These are phyloP conservation scores for Mylabris sibirica DNA, from an alignment of 2,888 invertebrate genomes.

Conservation along the genomic window DNA sequence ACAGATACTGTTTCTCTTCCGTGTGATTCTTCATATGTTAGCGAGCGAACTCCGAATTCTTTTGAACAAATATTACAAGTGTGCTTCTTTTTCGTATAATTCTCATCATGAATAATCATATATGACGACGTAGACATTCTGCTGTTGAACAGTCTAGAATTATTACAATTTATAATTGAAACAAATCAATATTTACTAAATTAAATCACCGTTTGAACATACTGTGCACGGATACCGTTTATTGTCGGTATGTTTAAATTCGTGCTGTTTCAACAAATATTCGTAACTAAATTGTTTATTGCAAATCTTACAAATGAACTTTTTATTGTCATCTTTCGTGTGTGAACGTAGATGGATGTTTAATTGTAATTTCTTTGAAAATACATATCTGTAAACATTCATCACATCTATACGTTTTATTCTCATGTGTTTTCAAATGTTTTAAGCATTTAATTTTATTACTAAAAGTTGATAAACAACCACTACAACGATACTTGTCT, in stretches of 20 bases:
- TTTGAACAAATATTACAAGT: conserved; percentile 52
- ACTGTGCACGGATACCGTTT: conserved; percentile 55
- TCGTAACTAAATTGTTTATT: conserved; percentile 49
- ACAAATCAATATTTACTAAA: background rate
- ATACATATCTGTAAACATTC: conserved; percentile 45
- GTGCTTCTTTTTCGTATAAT: conserved; percentile 52
- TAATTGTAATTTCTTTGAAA: conserved; percentile 41
- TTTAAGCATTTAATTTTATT: conserved; percentile 44
- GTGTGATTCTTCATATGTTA: conserved; percentile 59
- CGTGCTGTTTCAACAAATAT: conserved; percentile 53
- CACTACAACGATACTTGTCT: conserved; percentile 42
- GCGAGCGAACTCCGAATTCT: conserved; percentile 53
- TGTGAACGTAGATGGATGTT: conserved; percentile 46
- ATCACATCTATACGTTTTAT: conserved; percentile 46
- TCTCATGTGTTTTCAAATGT: conserved; percentile 43
- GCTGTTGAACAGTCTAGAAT: conserved; percentile 55
- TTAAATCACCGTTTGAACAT: conserved; percentile 39
- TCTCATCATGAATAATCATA: conserved; percentile 54
- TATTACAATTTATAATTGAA: background rate
- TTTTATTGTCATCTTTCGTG: conserved; percentile 43
- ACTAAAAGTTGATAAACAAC: conserved; percentile 41
- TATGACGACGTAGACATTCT: conserved; percentile 54
- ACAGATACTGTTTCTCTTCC: conserved; percentile 56
- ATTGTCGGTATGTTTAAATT: conserved; percentile 51
- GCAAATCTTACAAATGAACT: conserved; percentile 46